Percentiles rank a stretch among this genome's conserved stretches.
These are phyloP conservation scores for Flabesymbios commensalis DNA, from an alignment of 2,888 invertebrate species.

Conservation along the genomic window DNA sequence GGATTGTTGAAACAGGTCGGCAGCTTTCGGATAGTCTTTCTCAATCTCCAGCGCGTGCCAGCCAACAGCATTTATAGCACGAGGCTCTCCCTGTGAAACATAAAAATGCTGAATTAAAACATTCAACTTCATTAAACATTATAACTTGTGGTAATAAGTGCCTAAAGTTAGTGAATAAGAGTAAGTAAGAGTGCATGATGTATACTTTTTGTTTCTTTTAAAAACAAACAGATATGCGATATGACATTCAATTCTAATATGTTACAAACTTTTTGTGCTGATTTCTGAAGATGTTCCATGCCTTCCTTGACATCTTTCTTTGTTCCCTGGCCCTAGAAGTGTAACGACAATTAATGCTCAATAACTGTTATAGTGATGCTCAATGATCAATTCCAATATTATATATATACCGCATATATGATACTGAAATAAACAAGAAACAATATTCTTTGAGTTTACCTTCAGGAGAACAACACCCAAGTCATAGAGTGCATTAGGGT, in stretches of 20 bases:
- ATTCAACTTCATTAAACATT: too few relatives aligned
- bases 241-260: neutral
- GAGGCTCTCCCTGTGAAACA: slow-evolving; percentile 48
- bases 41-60: slow-evolving; percentile 52
- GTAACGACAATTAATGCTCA: neutral
- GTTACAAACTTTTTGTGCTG: slow-evolving; percentile 45
- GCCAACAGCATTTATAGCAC: slow-evolving; percentile 54
- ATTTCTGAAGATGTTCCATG: slow-evolving; percentile 41
- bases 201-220: too few relatives aligned
- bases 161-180: too few relatives aligned
- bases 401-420: too few relatives aligned
- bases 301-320: slow-evolving; percentile 48
- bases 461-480: slow-evolving; percentile 54
- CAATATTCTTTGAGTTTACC: slow-evolving; percentile 45
- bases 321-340: slow-evolving; percentile 51
- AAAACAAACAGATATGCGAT: too few relatives aligned
- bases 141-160: too few relatives aligned
- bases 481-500: slow-evolving; percentile 53
- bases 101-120: too few relatives aligned
- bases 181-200: neutral
- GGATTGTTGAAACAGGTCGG: slow-evolving; percentile 43
- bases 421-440: too few relatives aligned
- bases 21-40: slow-evolving; percentile 48
- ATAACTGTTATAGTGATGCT: too few relatives aligned
- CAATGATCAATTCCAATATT: too few relatives aligned